phyloP scores from a whole-genome alignment of 1,140 invertebrate genomes.

The Rhagoletis zephyria region DNA sequence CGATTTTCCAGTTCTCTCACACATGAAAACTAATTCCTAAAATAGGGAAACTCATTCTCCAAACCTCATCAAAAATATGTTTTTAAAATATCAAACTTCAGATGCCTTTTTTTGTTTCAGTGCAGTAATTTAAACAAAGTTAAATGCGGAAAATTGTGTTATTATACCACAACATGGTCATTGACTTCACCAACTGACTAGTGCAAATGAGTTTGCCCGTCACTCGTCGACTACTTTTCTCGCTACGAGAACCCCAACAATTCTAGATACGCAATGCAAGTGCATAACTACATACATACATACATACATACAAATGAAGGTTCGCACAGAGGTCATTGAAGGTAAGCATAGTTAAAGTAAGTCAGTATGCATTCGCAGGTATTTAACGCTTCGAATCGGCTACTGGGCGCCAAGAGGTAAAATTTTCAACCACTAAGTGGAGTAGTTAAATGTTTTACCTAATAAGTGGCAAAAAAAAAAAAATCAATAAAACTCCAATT shows the following conservation, averaged over 20 bases:
- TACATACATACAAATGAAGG: background rate
- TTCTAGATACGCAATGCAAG: background rate
- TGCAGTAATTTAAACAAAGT: slow-evolving; percentile 11
- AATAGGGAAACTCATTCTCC: background rate
- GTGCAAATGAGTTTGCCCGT: background rate
- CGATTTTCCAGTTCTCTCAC: no score
- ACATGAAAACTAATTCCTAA: no score
- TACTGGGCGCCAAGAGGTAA: background rate
- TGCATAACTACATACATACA: slow-evolving; percentile 12
- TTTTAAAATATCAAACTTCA: background rate
- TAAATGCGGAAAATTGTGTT: slow-evolving; percentile 19
- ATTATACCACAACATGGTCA: slow-evolving; percentile 30
- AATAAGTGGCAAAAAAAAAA: background rate
- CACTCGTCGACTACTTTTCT: background rate
- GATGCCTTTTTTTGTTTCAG: background rate
- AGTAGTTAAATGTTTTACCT: background rate
- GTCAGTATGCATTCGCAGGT: background rate
- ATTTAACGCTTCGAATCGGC: no score
- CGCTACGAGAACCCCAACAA: background rate
- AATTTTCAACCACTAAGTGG: background rate
- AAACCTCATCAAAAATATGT: background rate
- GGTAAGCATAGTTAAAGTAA: background rate
- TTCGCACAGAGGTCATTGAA: background rate
- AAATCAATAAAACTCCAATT: slow-evolving; percentile 39
- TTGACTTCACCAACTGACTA: background rate